Base-by-base conservation (phyloP, 2,888 invertebrate species). In the Drosophila hamatofila region DNA sequence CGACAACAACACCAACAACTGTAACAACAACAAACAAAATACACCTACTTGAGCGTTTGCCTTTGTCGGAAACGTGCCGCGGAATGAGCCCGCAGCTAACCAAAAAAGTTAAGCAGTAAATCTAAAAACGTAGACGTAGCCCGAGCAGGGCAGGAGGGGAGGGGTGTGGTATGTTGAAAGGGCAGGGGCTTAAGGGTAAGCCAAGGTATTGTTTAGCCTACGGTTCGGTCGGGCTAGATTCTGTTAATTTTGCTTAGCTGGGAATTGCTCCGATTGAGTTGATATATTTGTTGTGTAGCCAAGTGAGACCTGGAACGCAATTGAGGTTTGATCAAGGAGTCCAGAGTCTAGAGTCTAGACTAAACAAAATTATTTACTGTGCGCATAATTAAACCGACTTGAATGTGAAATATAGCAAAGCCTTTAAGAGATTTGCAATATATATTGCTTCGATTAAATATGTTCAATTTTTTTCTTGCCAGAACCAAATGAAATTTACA, bases 1-100 rank as follows among this genome's bases (percentile, higher is more conserved):
- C 56, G 18, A 14, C 5, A 70, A 16, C 27, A 56, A 18, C 51
- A 62, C 4, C n/a, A 52, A 21, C 67, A 63, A 46, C 44, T 37
- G 39, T 37, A 56, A 39, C 57, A 65, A 46, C 61, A 63, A 60
- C 41, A 70, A 65, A 71, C 70, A 78, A 81, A 88, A 83, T 79
- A 86, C 89, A 84, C 84, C 84, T 88, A 88, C 84, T 84, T 83
- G 84, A 88, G 79, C 68, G 67, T 70, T 82, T 44, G 70, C 75
- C 79, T 71, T 78, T 79, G 77, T 71, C 48, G 74, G 63, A 64
- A 71, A 64, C 71, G 76, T 79, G 63, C 63, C 76, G 46, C 39
- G 72, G 63, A 67, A 71, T 71, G 72, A 72, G 75, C 78, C 59
- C 67, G 63, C 58, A 78, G 78, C 80, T 67, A 78, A 71, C 67